Base-by-base conservation (phyloP, 2,888 invertebrate genomes). In the Scaptodrosophila latifasciaeformis region DNA sequence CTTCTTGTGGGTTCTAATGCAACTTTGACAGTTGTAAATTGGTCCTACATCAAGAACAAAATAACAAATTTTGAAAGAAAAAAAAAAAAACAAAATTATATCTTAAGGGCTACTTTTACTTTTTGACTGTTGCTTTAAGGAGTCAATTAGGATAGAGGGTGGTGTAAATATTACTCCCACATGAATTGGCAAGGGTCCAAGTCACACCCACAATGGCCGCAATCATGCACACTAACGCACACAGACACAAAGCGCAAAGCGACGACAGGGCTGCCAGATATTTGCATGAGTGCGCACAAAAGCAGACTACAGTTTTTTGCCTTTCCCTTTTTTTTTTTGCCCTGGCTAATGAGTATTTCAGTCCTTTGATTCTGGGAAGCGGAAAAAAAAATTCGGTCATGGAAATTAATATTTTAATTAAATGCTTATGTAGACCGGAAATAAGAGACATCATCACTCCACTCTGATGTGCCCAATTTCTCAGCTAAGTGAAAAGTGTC, bases 391-490 rank as follows among this genome's bases (percentile, higher is more conserved):
- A 51, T 56, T 64, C 47, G 44, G 37, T 39, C 56, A 44, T 58
- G 54, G 43, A 70, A 67, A 67, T 70, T 60, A 67, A 54, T 61
- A 55, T 78, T 67, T 60, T 67, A 78, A 71, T 71, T 74, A 74
- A 77, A 75, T 49, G 54, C 24, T 9, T 21, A 54, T 40, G 44
- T n/a, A 31, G 56, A 48, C 45, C n/a, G n/a, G n/a, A n/a, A n/a
- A n/a, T n/a, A n/a, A n/a, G n/a, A n/a, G n/a, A n/a, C n/a, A n/a
- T n/a, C n/a, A n/a, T n/a, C n/a, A n/a, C n/a, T n/a, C n/a, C n/a
- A n/a, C n/a, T n/a, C n/a, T n/a, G n/a, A n/a, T n/a, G n/a, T n/a
- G n/a, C n/a, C n/a, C n/a, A n/a, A 24, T 24, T 24, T 24, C 24
- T 24, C 24, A 3, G 24, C 24, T 7, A 3, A 24, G 4, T 7